Evolutionary conservation across 2,888 invertebrate genomes (phyloP).

Genomic region (Prenolepis imparis): DNA sequence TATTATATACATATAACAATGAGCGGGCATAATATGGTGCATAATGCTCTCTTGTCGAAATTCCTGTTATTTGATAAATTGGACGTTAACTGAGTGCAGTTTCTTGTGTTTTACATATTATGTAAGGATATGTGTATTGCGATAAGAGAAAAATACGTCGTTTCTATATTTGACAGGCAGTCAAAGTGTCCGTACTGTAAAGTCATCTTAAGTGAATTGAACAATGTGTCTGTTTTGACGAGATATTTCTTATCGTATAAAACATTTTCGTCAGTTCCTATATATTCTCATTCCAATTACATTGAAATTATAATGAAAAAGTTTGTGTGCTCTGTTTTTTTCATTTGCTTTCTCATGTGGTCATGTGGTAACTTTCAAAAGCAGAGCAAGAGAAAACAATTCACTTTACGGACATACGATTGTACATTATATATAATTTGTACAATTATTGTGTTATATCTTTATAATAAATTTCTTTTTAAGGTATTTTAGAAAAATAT

Average conservation of each 20-base stretch:
- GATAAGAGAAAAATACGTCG: slow-evolving; percentile 63
- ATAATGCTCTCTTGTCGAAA: slow-evolving; percentile 37
- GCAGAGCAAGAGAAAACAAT: not conserved
- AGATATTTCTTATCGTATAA: not conserved
- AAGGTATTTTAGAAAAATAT: not conserved
- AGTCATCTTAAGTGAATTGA: not conserved
- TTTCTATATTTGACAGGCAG: slow-evolving; percentile 63
- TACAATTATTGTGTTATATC: slow-evolving; percentile 1
- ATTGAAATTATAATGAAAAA: not conserved
- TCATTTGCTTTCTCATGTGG: not conserved
- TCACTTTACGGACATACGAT: not conserved
- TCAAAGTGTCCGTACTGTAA: not conserved
- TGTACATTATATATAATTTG: slow-evolving; percentile 1
- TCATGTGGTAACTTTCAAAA: not conserved
- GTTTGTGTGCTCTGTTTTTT: not conserved
- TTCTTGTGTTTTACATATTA: slow-evolving; percentile 2
- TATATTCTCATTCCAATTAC: not conserved
- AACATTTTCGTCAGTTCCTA: not conserved
- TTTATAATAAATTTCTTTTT: slow-evolving; percentile 1
- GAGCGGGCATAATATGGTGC: slow-evolving; percentile 12
- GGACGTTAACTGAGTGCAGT: slow-evolving; percentile 41
- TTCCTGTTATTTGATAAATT: slow-evolving; percentile 71
- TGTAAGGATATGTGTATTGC: not conserved
- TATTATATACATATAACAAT: slow-evolving; percentile 48
- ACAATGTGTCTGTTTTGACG: not conserved